Evolutionary conservation across 2,888 invertebrate genomes (phyloP).

Genomic region (Dichetophora obliterata): DNA sequence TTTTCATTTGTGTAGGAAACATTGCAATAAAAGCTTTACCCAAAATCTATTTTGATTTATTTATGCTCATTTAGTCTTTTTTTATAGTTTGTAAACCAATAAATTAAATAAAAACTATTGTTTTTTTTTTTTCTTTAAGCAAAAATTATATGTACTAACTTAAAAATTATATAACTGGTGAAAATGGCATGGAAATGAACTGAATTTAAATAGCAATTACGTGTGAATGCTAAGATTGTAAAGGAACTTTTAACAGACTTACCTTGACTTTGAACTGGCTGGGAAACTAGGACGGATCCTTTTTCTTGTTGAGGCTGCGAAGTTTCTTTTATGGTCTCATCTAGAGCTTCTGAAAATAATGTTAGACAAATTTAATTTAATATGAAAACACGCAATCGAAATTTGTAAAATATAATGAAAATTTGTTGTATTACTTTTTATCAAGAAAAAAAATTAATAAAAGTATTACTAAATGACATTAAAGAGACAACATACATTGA

Average conservation of each 20-base stretch:
- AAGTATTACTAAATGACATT: too few species aligned
- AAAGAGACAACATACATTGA: too few species aligned
- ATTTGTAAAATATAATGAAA: neutral
- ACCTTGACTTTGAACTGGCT: conserved; percentile 14
- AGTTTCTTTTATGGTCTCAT: neutral
- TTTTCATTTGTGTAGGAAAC: too few species aligned
- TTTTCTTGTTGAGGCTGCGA: neutral
- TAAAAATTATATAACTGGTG: neutral
- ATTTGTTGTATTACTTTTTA: neutral
- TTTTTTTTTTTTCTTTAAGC: neutral
- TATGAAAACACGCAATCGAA: too few species aligned
- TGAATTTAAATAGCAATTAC: conserved; percentile 1
- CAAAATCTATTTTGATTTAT: too few species aligned
- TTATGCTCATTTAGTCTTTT: too few species aligned
- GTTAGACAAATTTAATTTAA: too few species aligned
- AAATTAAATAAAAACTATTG: neutral
- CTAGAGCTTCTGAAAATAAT: conserved; percentile 14
- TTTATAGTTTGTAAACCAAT: too few species aligned
- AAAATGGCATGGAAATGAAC: neutral
- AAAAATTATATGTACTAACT: neutral
- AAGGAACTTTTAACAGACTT: neutral
- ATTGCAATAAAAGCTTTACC: too few species aligned
- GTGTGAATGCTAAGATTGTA: neutral
- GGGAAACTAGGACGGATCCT: neutral
- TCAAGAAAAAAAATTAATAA: too few species aligned